phyloP scores from a whole-genome alignment of 23 tunicate species.

The Aplidium turbinatum region DNA sequence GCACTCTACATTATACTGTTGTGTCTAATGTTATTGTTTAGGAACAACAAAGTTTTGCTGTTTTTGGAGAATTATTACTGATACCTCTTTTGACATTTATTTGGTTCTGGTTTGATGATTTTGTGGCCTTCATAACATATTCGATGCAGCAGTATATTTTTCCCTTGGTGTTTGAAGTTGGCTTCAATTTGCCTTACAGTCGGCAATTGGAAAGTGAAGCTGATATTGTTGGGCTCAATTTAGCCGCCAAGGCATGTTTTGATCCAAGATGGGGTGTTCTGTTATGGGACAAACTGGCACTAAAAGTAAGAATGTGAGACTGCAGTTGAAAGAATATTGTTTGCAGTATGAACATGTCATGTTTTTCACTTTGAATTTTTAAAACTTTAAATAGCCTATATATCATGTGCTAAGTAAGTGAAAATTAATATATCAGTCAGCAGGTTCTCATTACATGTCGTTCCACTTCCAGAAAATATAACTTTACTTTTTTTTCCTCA shows the following conservation, averaged over 20 bases:
- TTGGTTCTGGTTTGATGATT: conserved; percentile 86
- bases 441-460: too few species aligned
- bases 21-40: conserved; percentile 3
- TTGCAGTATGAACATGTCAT: too few species aligned
- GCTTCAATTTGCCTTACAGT: conserved; percentile 82
- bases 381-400: too few species aligned
- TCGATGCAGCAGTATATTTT: conserved; percentile 50
- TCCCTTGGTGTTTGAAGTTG: conserved; percentile 67
- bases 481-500: too few species aligned
- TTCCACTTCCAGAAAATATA: too few species aligned
- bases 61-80: conserved; percentile 73
- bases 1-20: neutral
- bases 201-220: conserved; percentile 81
- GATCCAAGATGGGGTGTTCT: conserved; percentile 92
- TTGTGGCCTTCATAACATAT: conserved; percentile 60
- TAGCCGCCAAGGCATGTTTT: conserved; percentile 78
- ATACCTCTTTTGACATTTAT: conserved; percentile 74
- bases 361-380: too few species aligned
- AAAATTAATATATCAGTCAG: too few species aligned
- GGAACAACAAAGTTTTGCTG: conserved; percentile 90
- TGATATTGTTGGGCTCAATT: conserved; percentile 69
- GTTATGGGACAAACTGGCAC: conserved; percentile 85
- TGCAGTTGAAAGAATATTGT: too few species aligned
- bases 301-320: conserved; percentile 39
- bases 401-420: too few species aligned